Base-by-base conservation (phyloP, 2,797 vertebrate genomes). In the Rhynchotus rufescens region DNA sequence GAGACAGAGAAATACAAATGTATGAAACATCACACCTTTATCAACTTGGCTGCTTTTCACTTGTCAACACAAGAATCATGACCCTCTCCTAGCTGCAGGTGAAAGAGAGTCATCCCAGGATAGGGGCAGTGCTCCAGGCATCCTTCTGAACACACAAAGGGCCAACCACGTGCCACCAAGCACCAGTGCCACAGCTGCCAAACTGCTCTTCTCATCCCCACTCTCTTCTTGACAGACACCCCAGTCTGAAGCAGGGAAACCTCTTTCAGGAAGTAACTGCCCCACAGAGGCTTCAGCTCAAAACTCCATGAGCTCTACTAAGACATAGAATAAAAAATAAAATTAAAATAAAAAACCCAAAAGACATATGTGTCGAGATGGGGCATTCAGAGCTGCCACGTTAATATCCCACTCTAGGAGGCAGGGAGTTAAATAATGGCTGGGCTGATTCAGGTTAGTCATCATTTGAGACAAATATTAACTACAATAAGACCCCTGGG, bases 361-460 rank as follows among this genome's bases (percentile, higher is more conserved):
- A 54, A 54, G 30, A 26, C 10, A 38, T 0, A 42, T 22, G 59
- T 80, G 61, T 6, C 38, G n/a, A 0, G 1, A 26, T 3, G 28
- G 36, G 1, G 16, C 22, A 60, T 12, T 69, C 26, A 60, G 56
- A 66, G 64, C 30, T 17, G 11, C 56, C 71, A 17, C 1, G 0
- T 32, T 23, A 54, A 44, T 15, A 6, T 16, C 20, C 52, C 26
- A 20, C 32, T 64, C 44, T 77, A 62, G 34, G n/a, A 54, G 68
- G 26, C 20, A 8, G 12, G 25, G 20, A 52, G 44, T 10, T 34
- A 13, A 9, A 28, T 36, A 57, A 30, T 10, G 38, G 47, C 26
- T 3, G 2, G 15, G 52, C 8, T 44, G 34, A 69, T 40, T 28
- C n/a, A 81, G 1, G 6, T 57, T 79, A 60, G 34, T 69, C 12